A percentile compares a stretch with the other conserved stretches of the same genome.
These are phyloP conservation scores for Conus betulinus DNA, from an alignment of 1,140 invertebrate genomes.

Conservation along the genomic window DNA sequence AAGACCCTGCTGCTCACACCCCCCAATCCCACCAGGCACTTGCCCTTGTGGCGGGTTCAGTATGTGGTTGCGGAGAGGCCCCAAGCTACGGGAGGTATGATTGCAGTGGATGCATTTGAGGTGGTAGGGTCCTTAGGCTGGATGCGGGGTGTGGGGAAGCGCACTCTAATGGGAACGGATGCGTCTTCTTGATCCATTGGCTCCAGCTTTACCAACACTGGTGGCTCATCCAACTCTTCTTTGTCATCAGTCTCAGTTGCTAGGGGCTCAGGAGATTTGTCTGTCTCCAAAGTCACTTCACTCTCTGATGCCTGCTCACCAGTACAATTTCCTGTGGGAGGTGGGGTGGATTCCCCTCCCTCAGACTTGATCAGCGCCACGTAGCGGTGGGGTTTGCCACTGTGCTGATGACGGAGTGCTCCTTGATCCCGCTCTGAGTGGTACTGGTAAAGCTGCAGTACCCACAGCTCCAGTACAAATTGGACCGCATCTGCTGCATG, in stretches of 20 bases:
- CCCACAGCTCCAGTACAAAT: slow-evolving; percentile 67
- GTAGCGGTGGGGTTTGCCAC: slow-evolving; percentile 64
- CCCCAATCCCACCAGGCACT: slow-evolving; percentile 61
- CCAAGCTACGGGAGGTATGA: slow-evolving; percentile 52
- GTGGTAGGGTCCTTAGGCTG: slow-evolving; percentile 37
- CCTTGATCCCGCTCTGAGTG: slow-evolving; percentile 65
- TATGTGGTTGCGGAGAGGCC: slow-evolving; percentile 50
- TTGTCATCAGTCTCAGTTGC: background rate
- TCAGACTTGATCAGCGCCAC: slow-evolving; percentile 65
- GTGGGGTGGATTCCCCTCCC: background rate
- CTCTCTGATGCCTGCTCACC: background rate
- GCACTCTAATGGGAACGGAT: slow-evolving; percentile 26
- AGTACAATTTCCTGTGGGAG: background rate
- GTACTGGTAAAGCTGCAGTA: slow-evolving; percentile 67
- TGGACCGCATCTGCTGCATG: slow-evolving; percentile 41
- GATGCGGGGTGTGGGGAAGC: slow-evolving; percentile 17
- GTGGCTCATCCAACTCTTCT: slow-evolving; percentile 43
- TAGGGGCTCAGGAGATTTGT: background rate
- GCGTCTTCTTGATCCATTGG: slow-evolving; percentile 47
- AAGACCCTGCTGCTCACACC: slow-evolving; percentile 61
- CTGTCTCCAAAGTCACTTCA: background rate
- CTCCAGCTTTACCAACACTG: slow-evolving; percentile 47
- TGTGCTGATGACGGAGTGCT: slow-evolving; percentile 63
- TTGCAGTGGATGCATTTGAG: slow-evolving; percentile 67
- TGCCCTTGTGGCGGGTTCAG: slow-evolving; percentile 59